Evolutionary conservation across 2,797 vertebrate genomes (phyloP), one percentile per base, ranked within the genome.

Genomic region (Aldrovandia affinis): DNA sequence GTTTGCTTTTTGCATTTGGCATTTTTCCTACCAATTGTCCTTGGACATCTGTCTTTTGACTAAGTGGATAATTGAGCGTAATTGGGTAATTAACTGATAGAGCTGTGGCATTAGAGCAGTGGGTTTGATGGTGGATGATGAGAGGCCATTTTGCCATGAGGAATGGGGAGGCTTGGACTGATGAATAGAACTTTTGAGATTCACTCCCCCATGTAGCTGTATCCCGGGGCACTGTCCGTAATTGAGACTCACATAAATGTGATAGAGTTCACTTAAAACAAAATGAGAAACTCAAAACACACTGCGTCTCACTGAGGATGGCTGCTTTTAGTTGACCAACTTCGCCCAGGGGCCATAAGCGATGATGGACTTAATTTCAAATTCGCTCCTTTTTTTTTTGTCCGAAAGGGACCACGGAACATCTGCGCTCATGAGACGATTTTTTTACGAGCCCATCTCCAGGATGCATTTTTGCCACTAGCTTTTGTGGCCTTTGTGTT

Each of bases 271-370:
- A 47, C 10, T 77, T 47, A 77, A 44, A 47, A 70, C 4, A 3
- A 70, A 36, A 44, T 47, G 73, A 47, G 42, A 42, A 77, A 77
- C 42, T n/a, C 0, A 42, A 73, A 42, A 9, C 70, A 47, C 42
- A 9, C 28, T 12, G 39, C 14, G 18, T 15, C 15, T 77, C 42
- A 44, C 8, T n/a, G 39, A 8, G 7, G 73, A 25, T 33, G 39
- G 15, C 73, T n/a, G 33, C 65, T 12, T 70, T 15, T 15, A 44
- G 47, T 47, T 25, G 73, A 47, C 22, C 4, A 12, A 47, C 42
- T 47, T 47, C 14, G 39, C 25, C 14, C 89, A 89, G 85, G 86
- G 87, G 86, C n/a, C n/a, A n/a, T n/a, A n/a, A 88, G 88, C 78
- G 78, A 87, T 77, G 63, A 81, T 52, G 59, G 87, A 82, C 89